These are phyloP conservation scores for Platynereis dumerilii DNA, from an alignment of 2,888 invertebrate genomes.

Conservation along the genomic window DNA sequence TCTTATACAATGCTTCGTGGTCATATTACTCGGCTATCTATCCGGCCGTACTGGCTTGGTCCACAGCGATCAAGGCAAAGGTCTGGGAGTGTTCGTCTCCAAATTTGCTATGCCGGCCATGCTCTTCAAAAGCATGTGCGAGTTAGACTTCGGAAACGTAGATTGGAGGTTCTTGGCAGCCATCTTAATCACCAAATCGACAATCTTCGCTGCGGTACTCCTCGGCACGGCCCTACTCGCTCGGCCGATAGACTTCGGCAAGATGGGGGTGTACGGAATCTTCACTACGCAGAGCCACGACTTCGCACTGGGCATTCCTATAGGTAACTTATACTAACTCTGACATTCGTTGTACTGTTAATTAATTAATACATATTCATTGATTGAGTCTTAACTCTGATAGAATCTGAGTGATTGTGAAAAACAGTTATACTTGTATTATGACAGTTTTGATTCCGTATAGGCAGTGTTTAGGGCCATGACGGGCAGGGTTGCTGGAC, in stretches of 20 bases:
- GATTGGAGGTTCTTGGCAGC: constrained; percentile 92
- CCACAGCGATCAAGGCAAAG: constrained; percentile 62
- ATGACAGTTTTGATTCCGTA: no score
- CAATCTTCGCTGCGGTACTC: constrained; percentile 73
- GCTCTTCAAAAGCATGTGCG: constrained; percentile 87
- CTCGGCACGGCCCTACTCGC: constrained; percentile 77
- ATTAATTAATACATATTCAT: no score
- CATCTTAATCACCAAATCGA: constrained; percentile 82
- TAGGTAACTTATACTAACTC: constrained; percentile 71
- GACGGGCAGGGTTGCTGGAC: no score
- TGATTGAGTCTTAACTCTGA: no score
- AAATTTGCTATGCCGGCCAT: constrained; percentile 91
- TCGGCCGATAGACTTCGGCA: constrained; percentile 79
- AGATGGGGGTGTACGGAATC: constrained; percentile 90
- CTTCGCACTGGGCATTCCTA: constrained; percentile 94
- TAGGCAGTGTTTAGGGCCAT: no score
- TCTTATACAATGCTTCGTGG: constrained; percentile 85
- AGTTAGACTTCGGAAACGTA: constrained; percentile 73
- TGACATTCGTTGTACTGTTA: no score
- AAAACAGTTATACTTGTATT: no score
- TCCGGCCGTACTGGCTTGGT: constrained; percentile 56
- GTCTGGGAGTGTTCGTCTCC: constrained; percentile 86
- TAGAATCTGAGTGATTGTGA: no score
- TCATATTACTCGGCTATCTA: constrained; percentile 58
- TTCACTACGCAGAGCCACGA: constrained; percentile 97